Evolutionary conservation across 2,113 vertebrate genomes (phyloP).

Genomic region (Alligator sinensis): DNA sequence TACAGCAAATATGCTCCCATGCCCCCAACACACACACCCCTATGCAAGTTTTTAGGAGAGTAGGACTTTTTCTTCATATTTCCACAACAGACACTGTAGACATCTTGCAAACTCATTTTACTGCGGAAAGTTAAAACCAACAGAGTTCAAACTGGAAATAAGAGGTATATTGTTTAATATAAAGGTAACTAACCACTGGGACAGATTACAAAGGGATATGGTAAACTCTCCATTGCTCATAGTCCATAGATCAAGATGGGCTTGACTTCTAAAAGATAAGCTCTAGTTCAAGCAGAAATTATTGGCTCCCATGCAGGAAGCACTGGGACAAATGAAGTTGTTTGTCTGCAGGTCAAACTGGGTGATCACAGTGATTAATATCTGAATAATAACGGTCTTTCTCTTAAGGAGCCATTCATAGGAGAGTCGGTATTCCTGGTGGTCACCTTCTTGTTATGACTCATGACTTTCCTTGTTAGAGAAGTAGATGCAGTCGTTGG

Average conservation of each 20-base stretch:
- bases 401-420: background rate
- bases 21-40: background rate
- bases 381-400: background rate
- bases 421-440: background rate
- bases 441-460: background rate
- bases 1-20: background rate
- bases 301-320: background rate
- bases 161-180: background rate
- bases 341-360: background rate
- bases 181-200: background rate
- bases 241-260: background rate
- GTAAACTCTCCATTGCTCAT: background rate
- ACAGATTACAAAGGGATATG: background rate
- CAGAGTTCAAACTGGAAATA: background rate
- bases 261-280: background rate
- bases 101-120: background rate
- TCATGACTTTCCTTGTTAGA: background rate
- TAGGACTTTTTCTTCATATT: background rate
- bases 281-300: background rate
- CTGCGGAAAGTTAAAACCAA: background rate
- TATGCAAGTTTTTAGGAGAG: background rate
- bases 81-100: rapidly evolving
- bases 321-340: background rate
- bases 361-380: background rate
- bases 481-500: background rate